Conservation (phyloP, 2,888 invertebrate genomes). For the Caenorhabditis sulstoni region DNA sequence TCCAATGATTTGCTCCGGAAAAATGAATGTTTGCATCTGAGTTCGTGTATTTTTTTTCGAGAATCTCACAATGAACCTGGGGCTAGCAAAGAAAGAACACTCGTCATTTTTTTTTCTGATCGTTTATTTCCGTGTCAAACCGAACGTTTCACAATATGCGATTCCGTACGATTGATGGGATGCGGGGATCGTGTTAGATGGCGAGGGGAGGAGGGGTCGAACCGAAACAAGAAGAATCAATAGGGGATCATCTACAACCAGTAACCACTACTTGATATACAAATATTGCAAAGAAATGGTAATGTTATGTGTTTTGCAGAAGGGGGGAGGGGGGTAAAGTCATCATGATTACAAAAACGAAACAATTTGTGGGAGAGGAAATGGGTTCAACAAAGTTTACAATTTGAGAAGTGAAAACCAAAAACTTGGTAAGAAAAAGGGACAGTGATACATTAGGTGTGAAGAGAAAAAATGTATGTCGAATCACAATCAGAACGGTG, state of each 20-base stretch:
- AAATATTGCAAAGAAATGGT: slow-evolving; percentile 34
- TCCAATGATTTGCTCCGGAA: too few relatives aligned
- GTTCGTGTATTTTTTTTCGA: too few relatives aligned
- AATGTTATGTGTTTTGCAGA: not conserved
- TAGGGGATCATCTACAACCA: slow-evolving; percentile 48
- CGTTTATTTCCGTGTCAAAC: too few relatives aligned
- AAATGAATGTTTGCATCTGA: too few relatives aligned
- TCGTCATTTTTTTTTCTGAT: too few relatives aligned
- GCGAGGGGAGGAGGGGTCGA: not conserved
- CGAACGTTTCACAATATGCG: slow-evolving; percentile 9
- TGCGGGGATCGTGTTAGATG: too few relatives aligned
- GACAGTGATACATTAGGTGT: not conserved
- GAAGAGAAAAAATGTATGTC: not conserved
- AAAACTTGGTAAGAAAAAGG: not conserved
- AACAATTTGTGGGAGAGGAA: slow-evolving; percentile 6
- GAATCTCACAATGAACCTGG: too few relatives aligned
- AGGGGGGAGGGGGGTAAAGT: slow-evolving; percentile 1
- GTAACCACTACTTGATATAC: slow-evolving; percentile 51
- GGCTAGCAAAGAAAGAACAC: too few relatives aligned
- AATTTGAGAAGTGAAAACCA: slow-evolving; percentile 12
- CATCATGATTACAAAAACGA: not conserved
- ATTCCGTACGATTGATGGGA: too few relatives aligned
- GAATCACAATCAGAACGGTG: not conserved
- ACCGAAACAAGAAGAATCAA: not conserved
- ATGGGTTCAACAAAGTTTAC: slow-evolving; percentile 41